Conservation (phyloP, 1,140 invertebrate genomes). For the Pissodes strobi region DNA sequence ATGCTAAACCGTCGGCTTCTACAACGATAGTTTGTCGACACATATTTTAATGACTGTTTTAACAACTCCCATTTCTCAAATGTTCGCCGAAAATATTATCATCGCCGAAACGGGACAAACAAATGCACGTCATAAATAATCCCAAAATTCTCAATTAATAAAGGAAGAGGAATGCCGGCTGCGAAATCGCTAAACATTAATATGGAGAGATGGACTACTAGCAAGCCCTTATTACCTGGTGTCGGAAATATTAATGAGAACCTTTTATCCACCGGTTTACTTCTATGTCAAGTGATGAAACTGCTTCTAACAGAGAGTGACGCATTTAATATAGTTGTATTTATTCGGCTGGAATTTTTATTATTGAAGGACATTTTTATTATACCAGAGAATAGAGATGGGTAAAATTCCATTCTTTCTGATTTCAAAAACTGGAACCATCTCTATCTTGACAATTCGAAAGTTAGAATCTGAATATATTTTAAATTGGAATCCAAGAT, state of each 20-base stretch:
- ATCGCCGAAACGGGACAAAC: slow-evolving; percentile 22
- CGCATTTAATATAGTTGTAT: too few species aligned
- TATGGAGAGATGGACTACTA: slow-evolving; percentile 22
- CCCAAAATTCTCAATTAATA: slow-evolving; percentile 31
- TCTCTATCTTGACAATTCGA: too few species aligned
- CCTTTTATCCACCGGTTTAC: slow-evolving; percentile 12
- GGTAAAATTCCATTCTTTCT: too few species aligned
- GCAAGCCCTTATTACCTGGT: slow-evolving; percentile 26
- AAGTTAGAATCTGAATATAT: too few species aligned
- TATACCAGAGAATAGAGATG: too few species aligned
- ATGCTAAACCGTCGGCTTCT: background rate
- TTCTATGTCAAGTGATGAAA: slow-evolving; percentile 4
- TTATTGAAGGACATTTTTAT: too few species aligned
- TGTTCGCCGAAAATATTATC: slow-evolving; percentile 20
- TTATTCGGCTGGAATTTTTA: too few species aligned
- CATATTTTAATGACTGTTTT: slow-evolving; percentile 25
- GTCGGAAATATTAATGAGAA: slow-evolving; percentile 30
- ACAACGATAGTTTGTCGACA: slow-evolving; percentile 14
- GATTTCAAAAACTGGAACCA: too few species aligned
- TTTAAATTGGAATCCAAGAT: too few species aligned
- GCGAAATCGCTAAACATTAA: slow-evolving; percentile 29
- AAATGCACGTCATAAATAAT: slow-evolving; percentile 32
- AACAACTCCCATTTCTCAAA: slow-evolving; percentile 23
- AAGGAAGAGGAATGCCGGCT: slow-evolving; percentile 28
- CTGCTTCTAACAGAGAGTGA: background rate